A percentile compares a stretch with the other conserved stretches of the same genome.
phyloP scores from a whole-genome alignment of 2,888 invertebrate genomes.

The Conchocele bisecta region DNA sequence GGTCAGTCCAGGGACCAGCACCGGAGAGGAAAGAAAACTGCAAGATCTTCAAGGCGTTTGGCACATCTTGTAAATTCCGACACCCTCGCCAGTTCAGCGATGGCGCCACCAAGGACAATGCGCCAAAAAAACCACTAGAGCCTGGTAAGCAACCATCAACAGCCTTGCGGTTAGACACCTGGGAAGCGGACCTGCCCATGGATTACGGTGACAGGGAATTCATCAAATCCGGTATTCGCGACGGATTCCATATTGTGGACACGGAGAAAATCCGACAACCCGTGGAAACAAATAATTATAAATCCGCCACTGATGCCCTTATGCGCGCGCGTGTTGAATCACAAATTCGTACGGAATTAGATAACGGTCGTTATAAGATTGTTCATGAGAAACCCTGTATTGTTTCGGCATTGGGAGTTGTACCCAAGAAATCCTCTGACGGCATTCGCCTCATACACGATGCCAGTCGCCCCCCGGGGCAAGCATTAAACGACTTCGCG shows the following conservation, averaged over 20 bases:
- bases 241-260: conserved; percentile 26
- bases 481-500: conserved; percentile 29
- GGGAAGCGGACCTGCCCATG: conserved; percentile 12
- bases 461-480: too few relatives aligned
- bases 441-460: too few relatives aligned
- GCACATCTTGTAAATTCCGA: conserved; percentile 1
- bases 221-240: conserved; percentile 18
- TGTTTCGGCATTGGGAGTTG: conserved; percentile 12
- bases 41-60: conserved; percentile 35
- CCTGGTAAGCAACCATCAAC: background rate
- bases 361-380: conserved; percentile 30
- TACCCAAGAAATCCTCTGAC: too few relatives aligned
- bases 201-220: conserved; percentile 26
- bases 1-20: background rate
- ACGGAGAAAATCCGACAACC: background rate
- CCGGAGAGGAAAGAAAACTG: conserved; percentile 14
- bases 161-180: conserved; percentile 4
- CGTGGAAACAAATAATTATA: conserved; percentile 16
- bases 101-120: background rate
- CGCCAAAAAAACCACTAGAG: background rate
- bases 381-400: conserved; percentile 25
- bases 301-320: conserved; percentile 9
- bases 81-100: too few relatives aligned
- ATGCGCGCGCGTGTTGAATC: conserved; percentile 24
- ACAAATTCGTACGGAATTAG: conserved; percentile 23